Evolutionary conservation across 1,140 invertebrate species (phyloP).

Genomic region (Bombus turneri): DNA sequence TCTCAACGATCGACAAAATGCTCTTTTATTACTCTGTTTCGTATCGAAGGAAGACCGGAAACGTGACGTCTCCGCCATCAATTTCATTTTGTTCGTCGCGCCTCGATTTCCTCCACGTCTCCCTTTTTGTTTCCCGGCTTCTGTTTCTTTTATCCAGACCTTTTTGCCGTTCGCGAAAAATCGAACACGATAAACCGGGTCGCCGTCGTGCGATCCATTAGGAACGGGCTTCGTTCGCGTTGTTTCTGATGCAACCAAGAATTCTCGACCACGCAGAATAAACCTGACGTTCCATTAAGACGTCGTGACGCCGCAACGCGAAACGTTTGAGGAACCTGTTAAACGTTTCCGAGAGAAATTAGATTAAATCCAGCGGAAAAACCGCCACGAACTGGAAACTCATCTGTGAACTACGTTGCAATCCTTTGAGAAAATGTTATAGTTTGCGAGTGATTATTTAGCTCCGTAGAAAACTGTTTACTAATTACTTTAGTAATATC

Average conservation of each 20-base stretch:
- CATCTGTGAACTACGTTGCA: neutral
- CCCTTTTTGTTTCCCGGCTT: neutral
- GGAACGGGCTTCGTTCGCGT: neutral
- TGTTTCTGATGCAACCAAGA: constrained; percentile 10
- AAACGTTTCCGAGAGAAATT: constrained; percentile 9
- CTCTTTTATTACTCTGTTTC: neutral
- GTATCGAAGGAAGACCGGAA: constrained; percentile 12
- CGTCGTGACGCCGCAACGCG: constrained; percentile 27
- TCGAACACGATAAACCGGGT: constrained; percentile 25
- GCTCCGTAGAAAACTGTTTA: neutral
- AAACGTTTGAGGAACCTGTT: constrained; percentile 19
- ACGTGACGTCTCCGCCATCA: constrained; percentile 26
- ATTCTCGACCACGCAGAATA: constrained; percentile 20
- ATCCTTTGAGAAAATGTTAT: neutral
- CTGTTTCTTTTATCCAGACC: neutral
- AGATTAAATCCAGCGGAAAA: constrained; percentile 5
- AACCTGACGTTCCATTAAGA: constrained; percentile 52
- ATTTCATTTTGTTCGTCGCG: constrained; percentile 31
- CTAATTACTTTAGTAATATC: neutral
- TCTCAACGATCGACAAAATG: neutral
- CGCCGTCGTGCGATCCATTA: constrained; percentile 12
- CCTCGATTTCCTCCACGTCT: neutral
- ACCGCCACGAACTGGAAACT: constrained; percentile 7
- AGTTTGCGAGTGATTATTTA: neutral
- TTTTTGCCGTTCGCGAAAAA: constrained; percentile 37